Evolutionary conservation across 1,140 invertebrate genomes (phyloP).

Genomic region (Coboldia fuscipes): DNA sequence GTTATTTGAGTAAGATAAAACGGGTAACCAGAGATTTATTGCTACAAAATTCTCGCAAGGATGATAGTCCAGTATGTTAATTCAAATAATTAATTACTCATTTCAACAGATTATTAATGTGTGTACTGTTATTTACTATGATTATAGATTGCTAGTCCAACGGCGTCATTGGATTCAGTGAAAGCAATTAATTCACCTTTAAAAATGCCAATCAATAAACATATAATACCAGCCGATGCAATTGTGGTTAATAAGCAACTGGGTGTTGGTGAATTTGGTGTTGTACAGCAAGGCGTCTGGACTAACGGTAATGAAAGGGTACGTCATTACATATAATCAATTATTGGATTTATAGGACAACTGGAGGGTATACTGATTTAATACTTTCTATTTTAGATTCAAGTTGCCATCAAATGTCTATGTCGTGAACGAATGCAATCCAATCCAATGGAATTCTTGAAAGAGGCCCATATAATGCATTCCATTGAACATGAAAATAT

Average conservation of each 20-base stretch:
- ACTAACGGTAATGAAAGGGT: conserved; percentile 83
- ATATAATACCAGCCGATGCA: conserved; percentile 85
- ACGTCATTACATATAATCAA: conserved; percentile 13
- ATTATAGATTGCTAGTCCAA: background rate
- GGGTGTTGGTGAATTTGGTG: conserved; percentile 90
- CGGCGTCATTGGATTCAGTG: conserved; percentile 8
- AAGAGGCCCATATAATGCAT: conserved; percentile 97
- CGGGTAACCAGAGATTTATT: no score
- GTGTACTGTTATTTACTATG: background rate
- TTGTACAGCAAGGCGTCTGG: conserved; percentile 95
- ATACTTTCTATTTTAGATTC: conserved; percentile 34
- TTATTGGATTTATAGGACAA: background rate
- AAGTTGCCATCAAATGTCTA: conserved; percentile 95
- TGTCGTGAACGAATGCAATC: conserved; percentile 84
- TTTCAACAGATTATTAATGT: background rate
- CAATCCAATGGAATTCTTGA: conserved; percentile 89
- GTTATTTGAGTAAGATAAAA: conserved; percentile 80
- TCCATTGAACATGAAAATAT: conserved; percentile 92
- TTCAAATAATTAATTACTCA: no score
- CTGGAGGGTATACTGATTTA: no score
- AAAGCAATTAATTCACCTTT: conserved; percentile 12
- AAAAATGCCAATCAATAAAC: conserved; percentile 59
- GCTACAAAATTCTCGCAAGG: conserved; percentile 26
- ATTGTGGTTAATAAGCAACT: conserved; percentile 89
- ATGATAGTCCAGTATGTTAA: no score